These are phyloP conservation scores for Drosophila emarginata DNA, from an alignment of 2,888 invertebrate species.

Conservation along the genomic window DNA sequence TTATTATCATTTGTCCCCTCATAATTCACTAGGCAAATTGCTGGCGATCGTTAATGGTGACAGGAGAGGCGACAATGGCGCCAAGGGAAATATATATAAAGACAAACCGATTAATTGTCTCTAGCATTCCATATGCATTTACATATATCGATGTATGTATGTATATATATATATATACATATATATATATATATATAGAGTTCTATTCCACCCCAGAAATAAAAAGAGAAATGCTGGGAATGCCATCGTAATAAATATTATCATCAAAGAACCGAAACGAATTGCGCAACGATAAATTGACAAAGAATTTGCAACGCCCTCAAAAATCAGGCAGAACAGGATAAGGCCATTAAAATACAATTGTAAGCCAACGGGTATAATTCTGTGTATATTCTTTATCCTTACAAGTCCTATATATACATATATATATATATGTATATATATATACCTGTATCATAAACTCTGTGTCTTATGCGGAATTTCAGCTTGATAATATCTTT, in stretches of 20 bases:
- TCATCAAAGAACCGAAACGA: slow-evolving; percentile 58
- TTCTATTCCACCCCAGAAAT: slow-evolving; percentile 37
- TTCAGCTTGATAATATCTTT: no score
- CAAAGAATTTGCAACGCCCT: slow-evolving; percentile 69
- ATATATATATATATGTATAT: no score
- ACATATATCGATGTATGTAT: no score
- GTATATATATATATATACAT: not conserved
- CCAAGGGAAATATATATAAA: not conserved
- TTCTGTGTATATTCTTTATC: no score
- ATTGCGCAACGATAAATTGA: slow-evolving; percentile 68
- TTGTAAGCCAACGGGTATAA: not conserved
- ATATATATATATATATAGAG: not conserved
- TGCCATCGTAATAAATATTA: slow-evolving; percentile 49
- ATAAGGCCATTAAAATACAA: slow-evolving; percentile 1
- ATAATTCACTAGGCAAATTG: slow-evolving; percentile 62
- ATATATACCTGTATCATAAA: no score
- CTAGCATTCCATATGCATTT: slow-evolving; percentile 13
- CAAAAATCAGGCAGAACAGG: slow-evolving; percentile 37
- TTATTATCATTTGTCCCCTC: slow-evolving; percentile 55
- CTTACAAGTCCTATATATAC: no score
- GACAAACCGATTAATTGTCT: slow-evolving; percentile 62
- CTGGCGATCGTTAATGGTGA: slow-evolving; percentile 47
- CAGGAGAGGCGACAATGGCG: slow-evolving; percentile 52
- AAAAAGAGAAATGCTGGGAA: slow-evolving; percentile 2
- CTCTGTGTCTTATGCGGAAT: no score